Conservation (phyloP, 1,140 invertebrate species). For the Ceratoteleas bidentatus region DNA sequence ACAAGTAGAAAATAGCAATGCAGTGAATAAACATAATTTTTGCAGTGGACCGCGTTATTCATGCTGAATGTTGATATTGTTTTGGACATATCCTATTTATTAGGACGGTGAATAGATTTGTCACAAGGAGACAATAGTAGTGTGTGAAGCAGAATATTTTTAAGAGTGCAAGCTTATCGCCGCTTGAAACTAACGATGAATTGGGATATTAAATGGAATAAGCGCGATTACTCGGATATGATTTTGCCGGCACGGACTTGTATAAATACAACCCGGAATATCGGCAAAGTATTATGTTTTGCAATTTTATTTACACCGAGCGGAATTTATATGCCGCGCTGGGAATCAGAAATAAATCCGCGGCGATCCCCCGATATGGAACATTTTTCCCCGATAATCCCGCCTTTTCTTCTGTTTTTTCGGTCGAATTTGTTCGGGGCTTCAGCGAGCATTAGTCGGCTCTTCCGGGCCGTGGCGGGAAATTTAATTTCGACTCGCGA, state of each 20-base stretch:
- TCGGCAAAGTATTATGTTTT: conserved; percentile 31
- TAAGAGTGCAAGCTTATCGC: too few relatives aligned
- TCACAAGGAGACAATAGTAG: too few relatives aligned
- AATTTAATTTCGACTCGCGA: too few relatives aligned
- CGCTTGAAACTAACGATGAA: background rate
- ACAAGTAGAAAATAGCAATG: too few relatives aligned
- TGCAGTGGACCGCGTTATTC: too few relatives aligned
- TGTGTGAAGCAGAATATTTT: too few relatives aligned
- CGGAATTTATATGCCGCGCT: conserved; percentile 28
- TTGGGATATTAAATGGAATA: background rate
- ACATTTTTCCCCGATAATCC: background rate
- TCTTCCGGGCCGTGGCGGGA: too few relatives aligned
- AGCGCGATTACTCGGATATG: background rate
- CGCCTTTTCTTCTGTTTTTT: background rate
- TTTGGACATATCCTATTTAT: too few relatives aligned
- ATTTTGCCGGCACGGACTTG: background rate
- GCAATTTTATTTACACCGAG: conserved; percentile 32
- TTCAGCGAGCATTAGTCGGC: too few relatives aligned
- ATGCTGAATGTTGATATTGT: too few relatives aligned
- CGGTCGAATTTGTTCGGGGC: background rate
- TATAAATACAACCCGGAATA: conserved; percentile 29
- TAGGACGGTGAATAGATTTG: too few relatives aligned
- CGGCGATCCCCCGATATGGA: background rate
- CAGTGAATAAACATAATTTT: too few relatives aligned
- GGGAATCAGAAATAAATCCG: conserved; percentile 25